A percentile compares a stretch with the other conserved stretches of the same genome.
These are phyloP conservation scores for Abrostola triplasia DNA, from an alignment of 2,888 invertebrate species.

Conservation along the genomic window DNA sequence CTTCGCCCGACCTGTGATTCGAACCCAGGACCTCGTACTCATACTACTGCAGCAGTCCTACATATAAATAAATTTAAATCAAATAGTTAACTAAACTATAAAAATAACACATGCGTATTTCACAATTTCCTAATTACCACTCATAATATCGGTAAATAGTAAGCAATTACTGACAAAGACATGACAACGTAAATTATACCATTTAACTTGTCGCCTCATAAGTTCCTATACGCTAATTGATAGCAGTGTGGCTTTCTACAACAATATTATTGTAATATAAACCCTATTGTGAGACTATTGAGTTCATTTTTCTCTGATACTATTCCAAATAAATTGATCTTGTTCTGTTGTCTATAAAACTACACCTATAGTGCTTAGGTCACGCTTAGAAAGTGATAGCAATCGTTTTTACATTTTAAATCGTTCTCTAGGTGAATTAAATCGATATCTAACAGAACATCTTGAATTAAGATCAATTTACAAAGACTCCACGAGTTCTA, in stretches of 20 bases:
- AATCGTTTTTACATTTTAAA: slow-evolving; percentile 2
- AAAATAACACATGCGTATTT: not conserved
- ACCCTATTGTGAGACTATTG: slow-evolving; percentile 4
- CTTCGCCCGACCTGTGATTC: too few relatives aligned
- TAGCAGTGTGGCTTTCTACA: slow-evolving; percentile 29
- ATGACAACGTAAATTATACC: slow-evolving; percentile 26
- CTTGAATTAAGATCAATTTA: too few relatives aligned
- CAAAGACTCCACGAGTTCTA: too few relatives aligned
- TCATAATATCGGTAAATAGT: slow-evolving; percentile 16
- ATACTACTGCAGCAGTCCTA: too few relatives aligned
- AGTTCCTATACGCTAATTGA: slow-evolving; percentile 38
- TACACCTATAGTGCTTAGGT: slow-evolving; percentile 5
- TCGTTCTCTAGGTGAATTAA: not conserved
- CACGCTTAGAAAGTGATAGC: slow-evolving; percentile 7
- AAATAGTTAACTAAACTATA: too few relatives aligned
- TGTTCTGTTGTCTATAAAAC: not conserved
- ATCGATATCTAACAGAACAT: too few relatives aligned
- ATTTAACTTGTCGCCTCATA: slow-evolving; percentile 42
- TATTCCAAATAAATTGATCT: not conserved
- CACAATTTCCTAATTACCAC: slow-evolving; percentile 19
- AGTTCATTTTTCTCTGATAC: slow-evolving; percentile 18
- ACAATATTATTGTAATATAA: not conserved
- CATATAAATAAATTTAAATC: too few relatives aligned
- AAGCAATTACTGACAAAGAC: slow-evolving; percentile 23
- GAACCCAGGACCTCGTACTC: too few relatives aligned